Evolutionary conservation across 2,113 vertebrate genomes (phyloP), one percentile per base, ranked within the genome.

Genomic region (Melanostigma gelatinosum): DNA sequence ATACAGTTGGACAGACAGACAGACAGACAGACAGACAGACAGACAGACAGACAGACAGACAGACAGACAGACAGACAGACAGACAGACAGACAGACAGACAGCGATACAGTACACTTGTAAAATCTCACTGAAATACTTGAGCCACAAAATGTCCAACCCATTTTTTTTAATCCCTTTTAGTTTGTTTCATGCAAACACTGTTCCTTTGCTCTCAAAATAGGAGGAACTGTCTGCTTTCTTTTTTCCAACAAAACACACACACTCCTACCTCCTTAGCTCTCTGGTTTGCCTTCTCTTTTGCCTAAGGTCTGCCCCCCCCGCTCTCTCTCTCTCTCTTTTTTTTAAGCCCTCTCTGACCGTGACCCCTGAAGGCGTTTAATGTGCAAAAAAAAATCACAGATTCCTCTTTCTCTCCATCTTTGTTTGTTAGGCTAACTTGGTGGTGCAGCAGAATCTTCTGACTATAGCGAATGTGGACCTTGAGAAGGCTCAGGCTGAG

Each of bases 381-480:
- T 57, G 55, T 85, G 68, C 13, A 73, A 72, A 60, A 4, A 29
- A 42, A 3, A 2, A 29, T 73, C 29, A 52, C 73, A 82, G 34
- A 52, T 55, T 12, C 4, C 20, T 60, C 18, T 63, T 0, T 72
- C 34, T 73, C 8, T 50, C n/a, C 9, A 24, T 9, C 18, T 67
- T 50, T 74, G 4, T 82, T 46, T 69, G 20, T 8, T 8, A 93
- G 92, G 91, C 92, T 32, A 93, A 93, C 87, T 77, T 93, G 77
- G 91, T 85, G 34, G 89, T 92, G 85, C 91, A 93, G 66, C 73
- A 92, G 82, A 91, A 82, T 72, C 92, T 89, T 72, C 83, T 93
- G 67, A 42, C 78, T 64, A 82, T 82, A 38, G 92, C 91, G 44
- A 91, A 92, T 63, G 61, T 55, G 0, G 89, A 93, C 60, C 91